phyloP scores from a whole-genome alignment of 2,797 vertebrate genomes.

The Natrix natrix region DNA sequence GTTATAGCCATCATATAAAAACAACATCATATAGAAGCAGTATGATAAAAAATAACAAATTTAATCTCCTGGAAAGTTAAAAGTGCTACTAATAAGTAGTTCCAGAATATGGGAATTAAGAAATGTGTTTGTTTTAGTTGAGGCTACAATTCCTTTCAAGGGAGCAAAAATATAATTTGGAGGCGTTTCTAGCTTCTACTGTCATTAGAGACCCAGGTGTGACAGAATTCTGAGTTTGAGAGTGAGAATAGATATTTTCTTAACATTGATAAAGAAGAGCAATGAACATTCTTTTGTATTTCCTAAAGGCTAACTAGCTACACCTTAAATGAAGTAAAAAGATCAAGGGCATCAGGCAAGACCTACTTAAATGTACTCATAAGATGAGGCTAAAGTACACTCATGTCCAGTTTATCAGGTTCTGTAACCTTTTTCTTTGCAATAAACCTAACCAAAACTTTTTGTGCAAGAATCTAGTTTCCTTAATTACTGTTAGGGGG shows the following conservation, averaged over 20 bases:
- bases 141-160: not conserved
- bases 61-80: not conserved
- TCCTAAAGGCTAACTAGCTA: not conserved
- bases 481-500: not conserved
- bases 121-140: not conserved
- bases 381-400: not conserved
- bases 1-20: not conserved
- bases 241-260: not conserved
- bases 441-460: not conserved
- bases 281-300: not conserved
- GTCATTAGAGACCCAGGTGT: not conserved
- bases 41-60: not conserved
- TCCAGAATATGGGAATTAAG: not conserved
- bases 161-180: not conserved
- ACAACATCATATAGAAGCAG: not conserved
- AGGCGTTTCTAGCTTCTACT: not conserved
- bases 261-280: not conserved
- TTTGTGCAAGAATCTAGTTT: not conserved
- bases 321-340: not conserved
- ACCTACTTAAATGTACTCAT: not conserved
- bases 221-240: not conserved
- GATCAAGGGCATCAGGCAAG: not conserved
- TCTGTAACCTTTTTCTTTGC: not conserved
- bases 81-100: not conserved
- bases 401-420: not conserved